phyloP scores from a whole-genome alignment of 2,113 vertebrate genomes.

The Ctenodactylus gundi region DNA sequence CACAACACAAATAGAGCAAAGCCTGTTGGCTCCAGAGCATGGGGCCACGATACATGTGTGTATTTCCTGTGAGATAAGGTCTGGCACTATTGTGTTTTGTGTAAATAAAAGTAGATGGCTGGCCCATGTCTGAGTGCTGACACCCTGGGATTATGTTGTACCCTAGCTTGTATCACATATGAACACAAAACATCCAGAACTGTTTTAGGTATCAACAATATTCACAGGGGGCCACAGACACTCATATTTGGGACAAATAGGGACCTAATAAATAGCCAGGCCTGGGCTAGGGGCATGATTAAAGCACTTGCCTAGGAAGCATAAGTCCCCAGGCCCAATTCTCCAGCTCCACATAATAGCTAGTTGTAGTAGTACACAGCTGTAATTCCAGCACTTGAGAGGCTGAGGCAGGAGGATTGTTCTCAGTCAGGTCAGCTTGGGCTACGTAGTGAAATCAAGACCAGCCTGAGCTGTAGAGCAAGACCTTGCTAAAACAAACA shows the following conservation, averaged over 20 bases:
- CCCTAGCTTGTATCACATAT: conserved; percentile 51
- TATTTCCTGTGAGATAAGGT: background rate
- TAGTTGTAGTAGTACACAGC: background rate
- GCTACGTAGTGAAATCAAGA: too few relatives aligned
- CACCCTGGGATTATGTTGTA: background rate
- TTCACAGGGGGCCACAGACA: background rate
- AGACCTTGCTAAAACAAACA: background rate
- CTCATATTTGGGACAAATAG: conserved; percentile 48
- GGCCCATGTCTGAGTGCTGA: background rate
- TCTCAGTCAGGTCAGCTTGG: too few relatives aligned
- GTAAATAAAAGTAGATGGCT: conserved; percentile 65
- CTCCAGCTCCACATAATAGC: background rate
- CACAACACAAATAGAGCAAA: conserved; percentile 5
- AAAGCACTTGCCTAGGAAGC: too few relatives aligned
- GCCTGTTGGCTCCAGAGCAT: conserved; percentile 52
- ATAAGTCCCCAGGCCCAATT: too few relatives aligned
- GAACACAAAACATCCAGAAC: conserved; percentile 55
- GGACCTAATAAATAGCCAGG: background rate
- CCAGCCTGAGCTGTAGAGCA: background rate
- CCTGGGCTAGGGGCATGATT: too few relatives aligned
- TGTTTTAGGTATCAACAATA: conserved; percentile 70
- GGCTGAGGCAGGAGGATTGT: background rate
- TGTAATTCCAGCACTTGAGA: background rate
- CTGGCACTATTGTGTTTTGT: conserved; percentile 53
- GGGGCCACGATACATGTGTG: background rate